These are phyloP conservation scores for Pantherophis vulpinus DNA, from an alignment of 2,797 vertebrate species.

Conservation along the genomic window DNA sequence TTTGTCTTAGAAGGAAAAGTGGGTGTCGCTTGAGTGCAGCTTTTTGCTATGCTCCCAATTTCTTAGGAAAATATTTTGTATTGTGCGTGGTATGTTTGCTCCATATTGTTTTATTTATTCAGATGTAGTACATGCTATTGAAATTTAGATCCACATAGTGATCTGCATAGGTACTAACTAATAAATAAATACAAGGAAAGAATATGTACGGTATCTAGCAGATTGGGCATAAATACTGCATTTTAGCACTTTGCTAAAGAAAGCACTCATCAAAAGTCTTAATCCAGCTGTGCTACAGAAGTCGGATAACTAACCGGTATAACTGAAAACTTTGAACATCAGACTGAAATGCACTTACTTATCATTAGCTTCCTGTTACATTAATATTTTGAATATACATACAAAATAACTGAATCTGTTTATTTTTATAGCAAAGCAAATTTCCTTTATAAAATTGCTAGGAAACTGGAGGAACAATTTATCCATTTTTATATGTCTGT, in stretches of 20 bases:
- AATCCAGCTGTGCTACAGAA: constrained; percentile 57
- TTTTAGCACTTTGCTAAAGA: neutral
- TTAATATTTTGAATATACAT: constrained; percentile 18
- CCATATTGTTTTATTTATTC: constrained; percentile 37
- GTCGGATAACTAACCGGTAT: constrained; percentile 58
- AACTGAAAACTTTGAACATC: constrained; percentile 20
- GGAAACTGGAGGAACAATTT: neutral
- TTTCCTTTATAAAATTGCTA: neutral
- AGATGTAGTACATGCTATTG: constrained; percentile 22
- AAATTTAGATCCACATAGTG: constrained; percentile 47
- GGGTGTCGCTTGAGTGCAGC: neutral
- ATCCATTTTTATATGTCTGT: neutral
- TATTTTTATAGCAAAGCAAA: neutral
- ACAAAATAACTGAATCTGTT: neutral
- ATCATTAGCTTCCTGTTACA: constrained; percentile 7
- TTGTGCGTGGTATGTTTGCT: constrained; percentile 29
- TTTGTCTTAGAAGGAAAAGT: neutral
- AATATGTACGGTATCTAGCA: constrained; percentile 35
- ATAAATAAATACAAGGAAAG: constrained; percentile 55
- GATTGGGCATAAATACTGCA: constrained; percentile 53
- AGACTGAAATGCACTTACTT: constrained; percentile 44
- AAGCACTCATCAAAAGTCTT: constrained; percentile 60
- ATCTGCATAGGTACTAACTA: constrained; percentile 25
- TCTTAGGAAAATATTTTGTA: constrained; percentile 25
- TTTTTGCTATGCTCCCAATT: neutral